Evolutionary conservation across 2,113 vertebrate species (phyloP), one percentile per base, ranked within the genome.

Genomic region (Hemichromis elongatus): DNA sequence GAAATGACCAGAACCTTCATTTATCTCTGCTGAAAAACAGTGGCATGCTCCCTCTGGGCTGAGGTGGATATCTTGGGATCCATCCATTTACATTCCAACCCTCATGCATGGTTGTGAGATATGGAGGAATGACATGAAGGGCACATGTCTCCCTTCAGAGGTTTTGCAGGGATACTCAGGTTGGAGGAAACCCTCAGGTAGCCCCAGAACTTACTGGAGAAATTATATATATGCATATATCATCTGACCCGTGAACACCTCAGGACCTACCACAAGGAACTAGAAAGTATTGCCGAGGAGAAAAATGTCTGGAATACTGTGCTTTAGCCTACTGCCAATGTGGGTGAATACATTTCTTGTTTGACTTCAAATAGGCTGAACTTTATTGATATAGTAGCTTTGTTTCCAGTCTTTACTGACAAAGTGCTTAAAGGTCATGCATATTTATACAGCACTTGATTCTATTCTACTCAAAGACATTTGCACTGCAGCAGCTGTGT

Each of bases 71-170:
- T 16, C n/a, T 16, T 68, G 12, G 12, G 21, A 16, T 26, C 37
- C n/a, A 24, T 70, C 40, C n/a, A 70, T 26, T 40, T 4, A 26
- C 37, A 40, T 70, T 70, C 8, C 37, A 42, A 45, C n/a, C 63
- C 0, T 45, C 21, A 26, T 45, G n/a, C 2, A 0, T 40, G 37
- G 21, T 70, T 24, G 45, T 45, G 21, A 70, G 66, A 26, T 42
- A 19, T 70, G 66, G 37, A 3, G 4, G 21, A 42, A 16, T 26
- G 19, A 68, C n/a, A 2, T n/a, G 35, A 68, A 42, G 66, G 1
- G 66, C 21, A 45, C 13, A 6, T 40, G 35, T 40, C 7, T 42
- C 7, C 12, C n/a, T 68, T 40, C 35, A 10, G 21, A 45, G 0
- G 21, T 45, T 45, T 26, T 70, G 37, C 13, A 4, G 42, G 68